Conservation (phyloP, 2,888 invertebrate species). For the Ferdinandea cuprea region DNA sequence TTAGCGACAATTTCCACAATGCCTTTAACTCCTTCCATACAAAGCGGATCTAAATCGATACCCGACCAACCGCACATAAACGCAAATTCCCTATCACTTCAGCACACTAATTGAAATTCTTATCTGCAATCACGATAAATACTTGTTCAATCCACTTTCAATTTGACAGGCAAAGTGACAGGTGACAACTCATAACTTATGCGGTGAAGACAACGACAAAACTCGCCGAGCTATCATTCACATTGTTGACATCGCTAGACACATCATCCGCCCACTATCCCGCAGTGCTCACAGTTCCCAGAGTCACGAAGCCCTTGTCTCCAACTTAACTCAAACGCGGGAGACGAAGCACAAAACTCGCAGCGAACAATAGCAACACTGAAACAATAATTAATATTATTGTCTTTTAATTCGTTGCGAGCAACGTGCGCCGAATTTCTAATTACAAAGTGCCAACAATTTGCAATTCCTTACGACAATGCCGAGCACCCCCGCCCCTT, state of each 20-base stretch:
- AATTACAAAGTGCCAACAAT: constrained; percentile 74
- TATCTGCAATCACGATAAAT: constrained; percentile 82
- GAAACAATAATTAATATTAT: constrained; percentile 82
- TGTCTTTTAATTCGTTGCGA: constrained; percentile 82
- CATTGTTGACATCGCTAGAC: constrained; percentile 61
- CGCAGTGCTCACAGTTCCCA: constrained; percentile 25
- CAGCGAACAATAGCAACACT: constrained; percentile 70
- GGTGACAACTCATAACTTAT: constrained; percentile 83
- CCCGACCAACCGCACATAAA: constrained; percentile 62
- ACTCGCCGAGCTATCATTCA: constrained; percentile 66
- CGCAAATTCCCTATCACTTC: constrained; percentile 37
- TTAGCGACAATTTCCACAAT: background rate
- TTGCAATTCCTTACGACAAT: constrained; percentile 68
- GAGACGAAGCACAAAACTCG: constrained; percentile 23
- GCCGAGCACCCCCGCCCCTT: constrained; percentile 13
- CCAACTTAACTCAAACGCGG: background rate
- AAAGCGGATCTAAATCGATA: constrained; percentile 68
- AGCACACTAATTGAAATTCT: constrained; percentile 82
- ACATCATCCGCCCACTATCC: constrained; percentile 62
- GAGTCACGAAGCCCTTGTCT: constrained; percentile 52
- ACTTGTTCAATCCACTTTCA: constrained; percentile 83
- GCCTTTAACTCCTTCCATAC: background rate
- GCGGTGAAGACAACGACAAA: constrained; percentile 71
- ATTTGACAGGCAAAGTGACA: constrained; percentile 83
- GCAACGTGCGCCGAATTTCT: constrained; percentile 70